These are phyloP conservation scores for Oscheius sp. DNA, from an alignment of 2,888 invertebrate genomes.

Conservation along the genomic window DNA sequence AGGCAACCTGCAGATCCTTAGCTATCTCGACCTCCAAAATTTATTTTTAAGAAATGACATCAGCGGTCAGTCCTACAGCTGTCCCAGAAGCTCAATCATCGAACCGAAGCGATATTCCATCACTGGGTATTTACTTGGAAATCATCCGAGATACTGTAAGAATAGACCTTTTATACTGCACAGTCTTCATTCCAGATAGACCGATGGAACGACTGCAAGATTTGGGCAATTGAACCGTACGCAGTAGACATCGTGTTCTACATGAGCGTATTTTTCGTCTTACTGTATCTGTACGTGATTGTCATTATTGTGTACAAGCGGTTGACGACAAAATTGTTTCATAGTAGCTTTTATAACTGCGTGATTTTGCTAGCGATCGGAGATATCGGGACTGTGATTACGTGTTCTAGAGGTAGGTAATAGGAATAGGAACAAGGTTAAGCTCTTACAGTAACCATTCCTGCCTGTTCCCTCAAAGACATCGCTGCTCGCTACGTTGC, in stretches of 20 bases:
- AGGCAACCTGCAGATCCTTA: too few species aligned
- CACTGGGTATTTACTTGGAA: background rate
- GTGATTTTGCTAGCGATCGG: constrained; percentile 10
- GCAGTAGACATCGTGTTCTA: constrained; percentile 14
- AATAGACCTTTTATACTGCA: background rate
- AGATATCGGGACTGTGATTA: constrained; percentile 13
- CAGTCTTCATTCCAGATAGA: background rate
- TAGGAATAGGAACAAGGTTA: too few species aligned
- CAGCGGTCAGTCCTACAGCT: too few species aligned
- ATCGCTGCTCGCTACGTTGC: constrained; percentile 13
- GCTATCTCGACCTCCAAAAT: too few species aligned
- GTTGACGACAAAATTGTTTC: background rate
- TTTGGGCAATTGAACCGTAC: background rate
- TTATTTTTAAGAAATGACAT: too few species aligned
- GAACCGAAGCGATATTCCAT: background rate
- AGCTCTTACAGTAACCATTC: background rate
- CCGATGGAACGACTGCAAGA: background rate
- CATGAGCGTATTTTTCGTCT: background rate
- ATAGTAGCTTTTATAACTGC: constrained; percentile 15
- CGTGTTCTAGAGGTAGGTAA: constrained; percentile 18
- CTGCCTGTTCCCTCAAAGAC: constrained; percentile 6
- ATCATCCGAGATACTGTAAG: background rate
- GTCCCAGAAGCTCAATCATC: too few species aligned
- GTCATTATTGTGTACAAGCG: background rate
- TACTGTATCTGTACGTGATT: constrained; percentile 22